Evolutionary conservation across 2,797 vertebrate genomes (phyloP).

Genomic region (Poeciliopsis infans): DNA sequence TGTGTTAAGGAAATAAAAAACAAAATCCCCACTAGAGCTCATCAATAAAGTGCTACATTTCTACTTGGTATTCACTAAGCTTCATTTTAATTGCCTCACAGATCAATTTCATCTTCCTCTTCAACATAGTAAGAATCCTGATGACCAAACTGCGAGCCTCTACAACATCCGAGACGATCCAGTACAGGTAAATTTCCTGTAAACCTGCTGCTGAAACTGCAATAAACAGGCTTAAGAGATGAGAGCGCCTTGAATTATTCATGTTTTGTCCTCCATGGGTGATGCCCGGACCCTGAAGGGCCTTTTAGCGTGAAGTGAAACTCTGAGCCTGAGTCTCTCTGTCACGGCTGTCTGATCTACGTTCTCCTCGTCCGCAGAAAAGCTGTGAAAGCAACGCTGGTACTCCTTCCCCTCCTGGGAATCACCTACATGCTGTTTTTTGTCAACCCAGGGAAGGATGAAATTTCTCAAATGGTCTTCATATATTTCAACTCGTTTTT

Average conservation of each 20-base stretch:
- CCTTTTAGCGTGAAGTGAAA: slow-evolving; percentile 3
- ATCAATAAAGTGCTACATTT: background rate
- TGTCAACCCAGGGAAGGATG: slow-evolving; percentile 92
- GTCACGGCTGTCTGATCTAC: slow-evolving; percentile 4
- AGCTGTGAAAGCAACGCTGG: slow-evolving; percentile 94
- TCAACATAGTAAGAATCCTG: slow-evolving; percentile 96
- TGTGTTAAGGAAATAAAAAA: background rate
- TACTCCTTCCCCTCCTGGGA: slow-evolving; percentile 91
- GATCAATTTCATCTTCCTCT: slow-evolving; percentile 97
- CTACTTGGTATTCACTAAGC: background rate
- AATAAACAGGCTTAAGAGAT: background rate
- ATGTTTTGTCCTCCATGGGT: background rate
- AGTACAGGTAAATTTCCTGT: slow-evolving; percentile 85
- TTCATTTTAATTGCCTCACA: slow-evolving; percentile 55
- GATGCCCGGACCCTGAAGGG: background rate
- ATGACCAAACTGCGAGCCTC: slow-evolving; percentile 96
- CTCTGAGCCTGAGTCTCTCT: slow-evolving; percentile 4
- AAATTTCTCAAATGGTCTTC: slow-evolving; percentile 90
- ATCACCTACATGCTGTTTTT: slow-evolving; percentile 98
- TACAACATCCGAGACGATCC: slow-evolving; percentile 94
- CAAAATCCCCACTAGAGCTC: background rate
- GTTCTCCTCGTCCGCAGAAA: slow-evolving; percentile 78
- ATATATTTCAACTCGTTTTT: slow-evolving; percentile 96
- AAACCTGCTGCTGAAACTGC: slow-evolving; percentile 4
- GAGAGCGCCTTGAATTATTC: slow-evolving; percentile 26